These are phyloP conservation scores for Trematocara stigmaticum DNA, from an alignment of 2,113 vertebrate genomes.

Conservation along the genomic window DNA sequence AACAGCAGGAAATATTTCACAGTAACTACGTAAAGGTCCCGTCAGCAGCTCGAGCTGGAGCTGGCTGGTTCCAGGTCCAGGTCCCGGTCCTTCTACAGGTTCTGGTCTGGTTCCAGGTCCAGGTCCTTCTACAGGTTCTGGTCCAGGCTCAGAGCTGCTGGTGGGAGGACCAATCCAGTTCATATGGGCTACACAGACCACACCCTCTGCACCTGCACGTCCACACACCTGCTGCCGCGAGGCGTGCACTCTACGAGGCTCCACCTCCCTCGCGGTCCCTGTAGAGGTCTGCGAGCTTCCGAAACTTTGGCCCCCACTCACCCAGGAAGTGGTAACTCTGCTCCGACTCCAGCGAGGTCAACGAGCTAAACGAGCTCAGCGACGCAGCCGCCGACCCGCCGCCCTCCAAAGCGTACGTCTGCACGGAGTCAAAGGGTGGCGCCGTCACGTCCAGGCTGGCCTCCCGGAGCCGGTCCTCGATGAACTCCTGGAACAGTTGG, in stretches of 20 bases:
- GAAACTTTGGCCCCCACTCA: constrained; percentile 89
- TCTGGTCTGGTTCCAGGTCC: background rate
- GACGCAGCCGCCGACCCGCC: constrained; percentile 80
- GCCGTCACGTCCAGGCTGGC: constrained; percentile 81
- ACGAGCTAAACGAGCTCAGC: constrained; percentile 84
- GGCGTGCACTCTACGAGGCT: background rate
- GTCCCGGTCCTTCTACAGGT: background rate
- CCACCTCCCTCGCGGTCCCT: background rate
- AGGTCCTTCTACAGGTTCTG: background rate
- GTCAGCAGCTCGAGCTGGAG: background rate
- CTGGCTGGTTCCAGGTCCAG: background rate
- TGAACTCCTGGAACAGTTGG: constrained; percentile 62
- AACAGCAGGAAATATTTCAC: background rate
- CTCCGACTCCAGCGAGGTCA: constrained; percentile 82
- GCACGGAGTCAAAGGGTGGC: constrained; percentile 86
- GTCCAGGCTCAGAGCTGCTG: background rate
- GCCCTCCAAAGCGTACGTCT: constrained; percentile 88
- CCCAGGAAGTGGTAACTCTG: constrained; percentile 88
- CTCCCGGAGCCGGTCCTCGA: constrained; percentile 83
- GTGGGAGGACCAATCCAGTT: background rate
- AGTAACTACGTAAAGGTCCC: background rate
- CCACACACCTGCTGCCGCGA: background rate
- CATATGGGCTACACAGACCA: background rate
- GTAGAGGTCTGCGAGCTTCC: constrained; percentile 88
- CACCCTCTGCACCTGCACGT: background rate